Evolutionary conservation across 2,113 vertebrate genomes (phyloP).

Genomic region (Crotophaga sulcirostris): DNA sequence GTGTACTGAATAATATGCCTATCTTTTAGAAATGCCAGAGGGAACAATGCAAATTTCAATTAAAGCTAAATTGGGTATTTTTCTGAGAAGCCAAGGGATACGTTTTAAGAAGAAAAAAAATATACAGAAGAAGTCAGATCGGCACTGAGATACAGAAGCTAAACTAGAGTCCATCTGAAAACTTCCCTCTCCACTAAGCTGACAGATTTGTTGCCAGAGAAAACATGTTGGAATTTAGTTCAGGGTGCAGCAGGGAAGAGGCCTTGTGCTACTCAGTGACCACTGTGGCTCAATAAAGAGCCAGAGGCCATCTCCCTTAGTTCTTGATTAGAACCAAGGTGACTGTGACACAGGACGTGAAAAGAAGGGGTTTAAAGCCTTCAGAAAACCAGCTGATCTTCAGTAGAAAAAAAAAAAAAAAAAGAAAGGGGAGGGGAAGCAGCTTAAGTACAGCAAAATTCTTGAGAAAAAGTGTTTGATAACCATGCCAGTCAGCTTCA

Average conservation of each 20-base stretch:
- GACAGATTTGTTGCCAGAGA: not conserved
- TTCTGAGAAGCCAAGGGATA: not conserved
- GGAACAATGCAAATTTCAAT: not conserved
- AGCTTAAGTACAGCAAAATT: not conserved
- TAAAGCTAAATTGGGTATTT: slow-evolving; percentile 5
- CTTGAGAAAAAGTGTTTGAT: slow-evolving; percentile 52
- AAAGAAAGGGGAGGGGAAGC: not conserved
- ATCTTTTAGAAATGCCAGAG: not conserved
- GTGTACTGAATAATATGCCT: not conserved
- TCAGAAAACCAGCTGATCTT: slow-evolving; percentile 42
- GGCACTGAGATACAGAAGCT: not conserved
- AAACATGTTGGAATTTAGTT: not conserved
- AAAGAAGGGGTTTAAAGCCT: not conserved
- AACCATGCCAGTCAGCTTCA: not conserved
- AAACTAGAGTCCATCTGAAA: not conserved
- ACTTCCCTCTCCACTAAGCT: not conserved
- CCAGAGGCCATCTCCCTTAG: not conserved
- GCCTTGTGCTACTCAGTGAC: not conserved
- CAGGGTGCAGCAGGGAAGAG: not conserved
- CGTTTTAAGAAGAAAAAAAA: not conserved
- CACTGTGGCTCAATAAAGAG: not conserved
- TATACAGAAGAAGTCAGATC: not conserved
- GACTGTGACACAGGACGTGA: not conserved
- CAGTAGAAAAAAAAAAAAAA: not conserved
- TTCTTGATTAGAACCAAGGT: not conserved